Conservation (phyloP, 1,140 invertebrate species). For the Anastatus disparis region DNA sequence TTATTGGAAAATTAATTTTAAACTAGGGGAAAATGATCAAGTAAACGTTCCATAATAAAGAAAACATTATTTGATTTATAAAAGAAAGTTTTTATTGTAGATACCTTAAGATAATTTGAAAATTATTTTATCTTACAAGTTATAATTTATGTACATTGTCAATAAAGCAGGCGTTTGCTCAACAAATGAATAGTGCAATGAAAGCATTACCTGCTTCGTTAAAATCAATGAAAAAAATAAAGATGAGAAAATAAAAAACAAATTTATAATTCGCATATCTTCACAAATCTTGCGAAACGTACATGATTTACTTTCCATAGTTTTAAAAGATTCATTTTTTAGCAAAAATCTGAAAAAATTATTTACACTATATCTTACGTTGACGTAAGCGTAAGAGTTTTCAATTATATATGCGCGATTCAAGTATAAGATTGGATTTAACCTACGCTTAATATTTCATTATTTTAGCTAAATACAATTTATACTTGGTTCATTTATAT, state of each 20-base stretch:
- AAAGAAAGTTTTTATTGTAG: constrained; percentile 32
- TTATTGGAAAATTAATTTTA: too few relatives aligned
- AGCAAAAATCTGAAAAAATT: constrained; percentile 16
- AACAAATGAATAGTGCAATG: background rate
- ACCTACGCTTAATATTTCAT: background rate
- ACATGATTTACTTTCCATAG: background rate
- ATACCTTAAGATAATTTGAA: constrained; percentile 29
- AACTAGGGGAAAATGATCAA: too few relatives aligned
- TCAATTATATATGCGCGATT: background rate
- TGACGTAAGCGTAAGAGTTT: background rate
- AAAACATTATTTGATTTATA: too few relatives aligned
- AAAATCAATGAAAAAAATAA: background rate
- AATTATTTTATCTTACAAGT: constrained; percentile 29
- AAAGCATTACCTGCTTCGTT: constrained; percentile 6
- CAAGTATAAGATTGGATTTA: background rate
- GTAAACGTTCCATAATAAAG: too few relatives aligned
- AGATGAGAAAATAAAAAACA: constrained; percentile 1
- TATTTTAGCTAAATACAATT: background rate
- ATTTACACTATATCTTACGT: constrained; percentile 26
- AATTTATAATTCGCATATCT: background rate
- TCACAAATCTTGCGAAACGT: background rate
- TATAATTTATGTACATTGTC: constrained; percentile 34
- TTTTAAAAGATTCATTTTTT: constrained; percentile 22
- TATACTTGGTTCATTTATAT: background rate
- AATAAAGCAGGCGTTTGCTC: constrained; percentile 1